Evolutionary conservation across 2,888 invertebrate species (phyloP).

Genomic region (Agrotis exclamationis): DNA sequence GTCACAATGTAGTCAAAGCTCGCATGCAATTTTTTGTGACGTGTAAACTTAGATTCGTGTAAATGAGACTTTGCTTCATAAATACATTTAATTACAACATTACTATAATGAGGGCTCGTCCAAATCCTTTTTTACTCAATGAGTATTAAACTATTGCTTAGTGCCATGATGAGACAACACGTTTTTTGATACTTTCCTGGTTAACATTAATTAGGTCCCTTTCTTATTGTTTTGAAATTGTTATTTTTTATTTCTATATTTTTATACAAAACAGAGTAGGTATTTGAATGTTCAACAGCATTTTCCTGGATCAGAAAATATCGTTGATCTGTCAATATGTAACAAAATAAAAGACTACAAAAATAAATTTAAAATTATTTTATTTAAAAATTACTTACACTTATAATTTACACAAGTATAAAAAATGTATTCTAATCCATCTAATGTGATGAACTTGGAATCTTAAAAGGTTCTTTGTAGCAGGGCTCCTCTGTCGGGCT

Average conservation of each 20-base stretch:
- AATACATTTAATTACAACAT: background rate
- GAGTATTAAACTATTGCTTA: background rate
- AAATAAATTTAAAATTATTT: constrained; percentile 77
- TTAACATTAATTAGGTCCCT: background rate
- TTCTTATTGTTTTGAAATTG: background rate
- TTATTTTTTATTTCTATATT: background rate
- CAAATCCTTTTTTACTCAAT: background rate
- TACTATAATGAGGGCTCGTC: background rate
- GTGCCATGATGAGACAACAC: constrained; percentile 9
- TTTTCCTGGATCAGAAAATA: background rate
- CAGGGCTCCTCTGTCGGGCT: constrained; percentile 14
- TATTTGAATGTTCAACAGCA: background rate
- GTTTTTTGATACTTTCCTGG: background rate
- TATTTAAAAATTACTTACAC: constrained; percentile 87
- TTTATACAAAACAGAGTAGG: constrained; percentile 11
- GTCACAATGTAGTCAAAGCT: no score
- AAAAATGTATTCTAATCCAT: constrained; percentile 78
- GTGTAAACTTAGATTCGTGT: no score
- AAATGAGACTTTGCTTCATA: no score
- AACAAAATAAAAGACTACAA: constrained; percentile 43
- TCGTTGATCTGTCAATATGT: constrained; percentile 1
- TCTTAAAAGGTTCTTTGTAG: constrained; percentile 49
- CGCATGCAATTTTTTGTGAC: no score
- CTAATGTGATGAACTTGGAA: constrained; percentile 68
- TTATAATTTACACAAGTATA: constrained; percentile 87